Percentiles rank a stretch among this genome's conserved stretches.
Evolutionary conservation across 2,888 invertebrate genomes (phyloP).

Genomic region (Coecobrya sp.): DNA sequence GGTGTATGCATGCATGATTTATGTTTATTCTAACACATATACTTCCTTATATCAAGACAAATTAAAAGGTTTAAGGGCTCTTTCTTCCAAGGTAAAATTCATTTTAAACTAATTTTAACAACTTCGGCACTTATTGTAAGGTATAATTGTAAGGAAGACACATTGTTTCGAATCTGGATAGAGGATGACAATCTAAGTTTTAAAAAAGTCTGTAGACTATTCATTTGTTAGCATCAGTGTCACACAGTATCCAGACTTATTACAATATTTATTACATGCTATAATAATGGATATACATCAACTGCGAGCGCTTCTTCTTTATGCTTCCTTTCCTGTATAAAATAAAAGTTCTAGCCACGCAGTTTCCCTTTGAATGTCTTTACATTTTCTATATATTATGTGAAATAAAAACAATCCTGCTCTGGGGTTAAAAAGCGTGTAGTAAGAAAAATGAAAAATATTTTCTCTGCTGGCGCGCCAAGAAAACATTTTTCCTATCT

Average conservation of each 20-base stretch:
- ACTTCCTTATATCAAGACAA: conserved; percentile 15
- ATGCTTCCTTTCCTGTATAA: background rate
- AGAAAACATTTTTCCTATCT: conserved; percentile 70
- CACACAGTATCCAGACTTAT: conserved; percentile 45
- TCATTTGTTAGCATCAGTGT: conserved; percentile 72
- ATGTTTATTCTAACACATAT: background rate
- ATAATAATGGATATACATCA: background rate
- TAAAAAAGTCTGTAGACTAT: background rate
- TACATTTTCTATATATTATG: background rate
- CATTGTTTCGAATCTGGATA: background rate
- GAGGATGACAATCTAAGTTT: background rate
- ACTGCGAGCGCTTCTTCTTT: background rate
- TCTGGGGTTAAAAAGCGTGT: conserved; percentile 61
- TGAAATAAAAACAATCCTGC: conserved; percentile 31
- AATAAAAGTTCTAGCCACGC: background rate
- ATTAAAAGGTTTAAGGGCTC: background rate
- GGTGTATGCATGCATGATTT: conserved; percentile 49
- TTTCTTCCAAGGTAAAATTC: background rate
- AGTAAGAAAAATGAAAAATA: conserved; percentile 74
- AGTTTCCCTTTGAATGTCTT: background rate
- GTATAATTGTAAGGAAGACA: background rate
- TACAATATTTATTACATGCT: conserved; percentile 15
- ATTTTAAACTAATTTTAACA: background rate
- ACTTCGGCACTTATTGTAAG: background rate
- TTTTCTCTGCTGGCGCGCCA: conserved; percentile 61